Conservation (phyloP, 1,140 invertebrate species). For the Neodiprion lecontei region DNA sequence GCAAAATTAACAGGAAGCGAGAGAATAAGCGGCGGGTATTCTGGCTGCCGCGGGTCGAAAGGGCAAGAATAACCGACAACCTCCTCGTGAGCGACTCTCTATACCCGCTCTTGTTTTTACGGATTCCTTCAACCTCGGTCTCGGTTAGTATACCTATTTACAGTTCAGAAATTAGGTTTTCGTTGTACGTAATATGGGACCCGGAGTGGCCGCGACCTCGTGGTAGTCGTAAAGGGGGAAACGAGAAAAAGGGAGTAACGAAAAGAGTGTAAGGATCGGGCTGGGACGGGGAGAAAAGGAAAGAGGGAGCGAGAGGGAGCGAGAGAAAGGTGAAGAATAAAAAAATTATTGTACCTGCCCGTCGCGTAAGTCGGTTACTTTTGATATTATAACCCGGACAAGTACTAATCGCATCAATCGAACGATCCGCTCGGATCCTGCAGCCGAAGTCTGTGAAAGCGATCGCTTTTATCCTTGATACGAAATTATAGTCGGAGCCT, state of each 20-base stretch:
- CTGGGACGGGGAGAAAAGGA: not conserved
- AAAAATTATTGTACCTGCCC: not conserved
- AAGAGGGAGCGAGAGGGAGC: not conserved
- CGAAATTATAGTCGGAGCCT: too few relatives aligned
- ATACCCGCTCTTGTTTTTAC: constrained; percentile 21
- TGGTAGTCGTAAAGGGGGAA: not conserved
- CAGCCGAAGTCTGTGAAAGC: not conserved
- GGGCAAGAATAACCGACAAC: too few relatives aligned
- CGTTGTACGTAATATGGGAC: not conserved
- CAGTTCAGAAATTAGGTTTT: not conserved
- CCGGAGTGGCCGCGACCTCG: not conserved
- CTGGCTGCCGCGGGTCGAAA: too few relatives aligned
- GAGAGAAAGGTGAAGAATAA: not conserved
- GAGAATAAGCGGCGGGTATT: too few relatives aligned
- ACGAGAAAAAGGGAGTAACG: not conserved
- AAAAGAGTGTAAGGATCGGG: not conserved
- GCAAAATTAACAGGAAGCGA: too few relatives aligned
- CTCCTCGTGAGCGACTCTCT: not conserved
- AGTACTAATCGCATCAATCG: not conserved
- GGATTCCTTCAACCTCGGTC: not conserved
- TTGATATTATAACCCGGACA: not conserved
- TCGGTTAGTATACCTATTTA: constrained; percentile 1
- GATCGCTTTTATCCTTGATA: not conserved
- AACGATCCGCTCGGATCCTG: not conserved
- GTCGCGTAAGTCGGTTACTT: not conserved